Evolutionary conservation across 1,140 invertebrate species (phyloP).

Genomic region (Adoxophyes honmai): DNA sequence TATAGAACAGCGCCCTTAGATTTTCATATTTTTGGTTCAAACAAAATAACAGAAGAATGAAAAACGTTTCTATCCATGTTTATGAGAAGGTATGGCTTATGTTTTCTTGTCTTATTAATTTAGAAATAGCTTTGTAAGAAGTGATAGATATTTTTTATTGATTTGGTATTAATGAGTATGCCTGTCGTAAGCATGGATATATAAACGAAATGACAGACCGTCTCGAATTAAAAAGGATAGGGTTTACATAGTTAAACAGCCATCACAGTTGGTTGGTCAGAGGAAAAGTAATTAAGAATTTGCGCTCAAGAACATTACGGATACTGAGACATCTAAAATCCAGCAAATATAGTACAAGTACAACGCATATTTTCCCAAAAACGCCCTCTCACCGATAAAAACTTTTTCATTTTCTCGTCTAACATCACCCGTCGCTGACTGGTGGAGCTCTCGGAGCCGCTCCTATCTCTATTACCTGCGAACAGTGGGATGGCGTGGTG

Average conservation of each 20-base stretch:
- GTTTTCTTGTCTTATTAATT: background rate
- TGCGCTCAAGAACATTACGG: constrained; percentile 48
- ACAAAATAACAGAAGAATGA: constrained; percentile 13
- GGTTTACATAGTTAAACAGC: constrained; percentile 38
- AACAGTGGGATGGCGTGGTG: constrained; percentile 48
- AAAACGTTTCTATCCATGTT: background rate
- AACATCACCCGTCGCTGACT: constrained; percentile 89
- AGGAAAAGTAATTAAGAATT: constrained; percentile 44
- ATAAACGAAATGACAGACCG: constrained; percentile 19
- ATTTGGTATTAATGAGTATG: background rate
- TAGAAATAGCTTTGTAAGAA: background rate
- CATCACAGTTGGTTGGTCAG: constrained; percentile 54
- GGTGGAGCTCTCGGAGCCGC: constrained; percentile 80
- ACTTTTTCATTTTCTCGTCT: constrained; percentile 96
- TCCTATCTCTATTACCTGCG: constrained; percentile 77
- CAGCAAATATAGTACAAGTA: constrained; percentile 69
- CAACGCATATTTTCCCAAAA: constrained; percentile 54
- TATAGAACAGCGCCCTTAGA: no score
- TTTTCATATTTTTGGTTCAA: constrained; percentile 11
- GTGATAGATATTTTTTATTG: background rate
- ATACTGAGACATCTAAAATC: constrained; percentile 64
- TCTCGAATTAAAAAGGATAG: constrained; percentile 25
- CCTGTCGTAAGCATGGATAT: constrained; percentile 21
- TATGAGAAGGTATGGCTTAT: no score
- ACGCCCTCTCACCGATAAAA: constrained; percentile 89